These are phyloP conservation scores for Gnathonemus longibarbis DNA, from an alignment of 2,113 vertebrate species.

Conservation along the genomic window DNA sequence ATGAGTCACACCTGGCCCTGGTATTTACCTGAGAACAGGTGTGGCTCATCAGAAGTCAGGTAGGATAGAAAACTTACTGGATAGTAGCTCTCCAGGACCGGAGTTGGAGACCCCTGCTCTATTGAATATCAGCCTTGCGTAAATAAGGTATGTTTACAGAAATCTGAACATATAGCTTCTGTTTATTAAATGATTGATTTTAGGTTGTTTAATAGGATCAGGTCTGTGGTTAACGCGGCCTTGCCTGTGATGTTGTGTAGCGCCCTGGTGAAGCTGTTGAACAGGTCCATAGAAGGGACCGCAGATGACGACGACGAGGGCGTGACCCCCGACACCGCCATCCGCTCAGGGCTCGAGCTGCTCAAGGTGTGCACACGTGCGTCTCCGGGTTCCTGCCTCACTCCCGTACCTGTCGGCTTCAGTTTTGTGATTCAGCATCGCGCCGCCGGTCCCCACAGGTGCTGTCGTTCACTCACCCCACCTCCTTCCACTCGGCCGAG, in stretches of 20 bases:
- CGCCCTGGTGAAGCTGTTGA: constrained; percentile 93
- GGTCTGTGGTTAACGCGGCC: neutral
- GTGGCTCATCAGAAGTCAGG: no score
- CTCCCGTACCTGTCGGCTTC: neutral
- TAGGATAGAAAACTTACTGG: no score
- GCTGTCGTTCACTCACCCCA: constrained; percentile 96
- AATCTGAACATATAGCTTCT: neutral
- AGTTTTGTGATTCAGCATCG: neutral
- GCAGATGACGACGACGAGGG: constrained; percentile 97
- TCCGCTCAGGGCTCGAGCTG: constrained; percentile 92
- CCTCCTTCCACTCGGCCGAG: constrained; percentile 96
- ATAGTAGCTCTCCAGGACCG: no score
- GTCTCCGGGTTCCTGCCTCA: neutral
- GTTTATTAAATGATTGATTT: neutral
- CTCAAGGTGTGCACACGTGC: constrained; percentile 71
- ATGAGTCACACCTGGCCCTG: no score
- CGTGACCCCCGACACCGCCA: constrained; percentile 93
- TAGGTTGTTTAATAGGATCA: neutral
- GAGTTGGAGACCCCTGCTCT: no score
- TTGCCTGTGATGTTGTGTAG: constrained; percentile 46
- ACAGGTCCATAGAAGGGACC: constrained; percentile 96
- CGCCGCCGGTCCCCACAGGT: constrained; percentile 60
- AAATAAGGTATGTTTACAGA: neutral
- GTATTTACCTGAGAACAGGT: no score
- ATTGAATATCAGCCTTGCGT: neutral